phyloP scores from a whole-genome alignment of 2,113 vertebrate genomes.

The Thinocorus orbignyianus region DNA sequence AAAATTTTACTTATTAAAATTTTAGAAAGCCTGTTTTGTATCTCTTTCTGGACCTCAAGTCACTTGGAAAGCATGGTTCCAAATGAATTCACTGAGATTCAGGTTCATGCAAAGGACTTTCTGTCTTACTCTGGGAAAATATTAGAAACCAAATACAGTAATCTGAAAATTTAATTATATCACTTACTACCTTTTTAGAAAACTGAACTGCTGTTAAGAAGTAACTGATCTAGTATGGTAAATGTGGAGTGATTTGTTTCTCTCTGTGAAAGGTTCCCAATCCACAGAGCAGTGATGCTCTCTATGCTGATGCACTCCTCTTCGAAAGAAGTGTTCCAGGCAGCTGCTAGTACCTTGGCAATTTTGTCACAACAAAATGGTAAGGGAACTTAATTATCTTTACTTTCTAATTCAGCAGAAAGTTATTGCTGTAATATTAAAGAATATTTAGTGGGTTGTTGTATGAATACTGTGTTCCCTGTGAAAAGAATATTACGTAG shows the following conservation, averaged over 20 bases:
- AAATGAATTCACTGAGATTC: background rate
- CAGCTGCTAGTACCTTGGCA: constrained; percentile 83
- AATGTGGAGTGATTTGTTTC: background rate
- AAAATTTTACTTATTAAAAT: background rate
- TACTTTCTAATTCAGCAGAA: background rate
- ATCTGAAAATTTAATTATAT: background rate
- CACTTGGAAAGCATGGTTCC: background rate
- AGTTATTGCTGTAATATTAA: background rate
- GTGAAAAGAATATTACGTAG: background rate
- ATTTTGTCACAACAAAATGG: constrained; percentile 85
- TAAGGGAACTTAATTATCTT: constrained; percentile 61
- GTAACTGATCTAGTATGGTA: background rate
- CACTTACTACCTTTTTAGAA: background rate
- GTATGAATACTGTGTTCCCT: background rate
- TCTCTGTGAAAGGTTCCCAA: constrained; percentile 80
- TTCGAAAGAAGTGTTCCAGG: constrained; percentile 86
- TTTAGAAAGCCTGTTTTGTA: background rate
- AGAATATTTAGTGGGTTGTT: background rate
- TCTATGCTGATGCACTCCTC: constrained; percentile 90
- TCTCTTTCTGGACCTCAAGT: background rate
- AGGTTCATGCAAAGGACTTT: background rate
- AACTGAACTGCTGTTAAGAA: background rate
- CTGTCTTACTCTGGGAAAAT: background rate
- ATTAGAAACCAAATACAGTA: background rate
- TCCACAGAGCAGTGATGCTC: constrained; percentile 88